phyloP scores from a whole-genome alignment of 2,113 vertebrate genomes.

The Poicephalus meyeri region DNA sequence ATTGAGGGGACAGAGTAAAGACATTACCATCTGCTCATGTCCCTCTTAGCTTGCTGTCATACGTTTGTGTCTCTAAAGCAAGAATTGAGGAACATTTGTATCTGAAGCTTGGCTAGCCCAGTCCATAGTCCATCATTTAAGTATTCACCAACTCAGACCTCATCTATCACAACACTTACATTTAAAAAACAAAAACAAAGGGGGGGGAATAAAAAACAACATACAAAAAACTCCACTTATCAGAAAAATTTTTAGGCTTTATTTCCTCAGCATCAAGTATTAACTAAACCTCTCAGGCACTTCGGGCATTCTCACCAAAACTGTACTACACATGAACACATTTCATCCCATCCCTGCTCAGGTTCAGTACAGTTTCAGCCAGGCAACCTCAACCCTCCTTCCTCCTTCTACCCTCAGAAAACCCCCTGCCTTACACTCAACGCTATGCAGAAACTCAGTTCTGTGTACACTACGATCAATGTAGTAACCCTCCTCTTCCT shows the following conservation, averaged over 20 bases:
- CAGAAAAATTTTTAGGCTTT: not conserved
- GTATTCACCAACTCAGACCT: not conserved
- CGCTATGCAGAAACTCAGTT: not conserved
- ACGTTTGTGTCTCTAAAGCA: not conserved
- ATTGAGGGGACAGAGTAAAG: not conserved
- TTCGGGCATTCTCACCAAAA: not conserved
- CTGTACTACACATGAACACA: not conserved
- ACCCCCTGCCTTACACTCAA: not conserved
- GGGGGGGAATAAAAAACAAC: not conserved
- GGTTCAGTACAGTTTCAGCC: not conserved
- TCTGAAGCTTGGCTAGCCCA: not conserved
- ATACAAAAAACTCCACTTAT: not conserved
- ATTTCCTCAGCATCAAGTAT: not conserved
- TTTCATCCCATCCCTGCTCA: not conserved
- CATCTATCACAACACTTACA: not conserved
- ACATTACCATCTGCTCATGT: not conserved
- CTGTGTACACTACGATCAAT: not conserved
- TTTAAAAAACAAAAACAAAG: not conserved
- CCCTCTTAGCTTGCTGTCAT: not conserved
- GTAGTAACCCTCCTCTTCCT: not conserved
- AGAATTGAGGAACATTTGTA: not conserved
- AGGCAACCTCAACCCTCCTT: not conserved
- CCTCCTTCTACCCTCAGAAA: not conserved
- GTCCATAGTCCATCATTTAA: not conserved
- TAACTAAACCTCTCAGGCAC: not conserved